A percentile compares a stretch with the other conserved stretches of the same genome.
Conservation (phyloP, 1,140 invertebrate species). For the Orussus abietinus region DNA sequence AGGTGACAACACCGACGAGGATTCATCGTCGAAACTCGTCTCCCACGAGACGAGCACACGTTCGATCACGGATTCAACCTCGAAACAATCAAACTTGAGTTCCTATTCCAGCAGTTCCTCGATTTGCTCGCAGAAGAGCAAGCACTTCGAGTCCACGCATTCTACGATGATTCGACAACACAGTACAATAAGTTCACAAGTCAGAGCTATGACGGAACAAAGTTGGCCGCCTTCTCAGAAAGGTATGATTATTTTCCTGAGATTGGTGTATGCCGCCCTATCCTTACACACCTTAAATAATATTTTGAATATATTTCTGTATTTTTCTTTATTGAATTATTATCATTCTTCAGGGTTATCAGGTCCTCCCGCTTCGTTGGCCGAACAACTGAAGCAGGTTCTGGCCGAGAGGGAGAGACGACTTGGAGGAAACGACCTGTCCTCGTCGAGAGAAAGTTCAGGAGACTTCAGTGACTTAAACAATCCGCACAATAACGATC, state of each 20-base stretch:
- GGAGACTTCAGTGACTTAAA: constrained; percentile 62
- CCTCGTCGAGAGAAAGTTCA: constrained; percentile 60
- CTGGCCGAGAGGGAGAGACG: constrained; percentile 70
- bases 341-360: constrained; percentile 21
- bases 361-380: constrained; percentile 69
- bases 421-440: constrained; percentile 51
- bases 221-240: constrained; percentile 47
- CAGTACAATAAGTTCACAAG: constrained; percentile 50
- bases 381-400: constrained; percentile 80
- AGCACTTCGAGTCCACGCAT: constrained; percentile 44
- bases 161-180: constrained; percentile 44
- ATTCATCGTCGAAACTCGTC: constrained; percentile 51
- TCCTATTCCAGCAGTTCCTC: constrained; percentile 50
- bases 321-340: constrained; percentile 9
- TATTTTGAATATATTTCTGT: constrained; percentile 9
- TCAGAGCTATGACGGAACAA: constrained; percentile 50
- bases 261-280: background rate
- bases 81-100: constrained; percentile 47
- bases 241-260: constrained; percentile 28
- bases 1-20: constrained; percentile 66
- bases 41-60: constrained; percentile 40
- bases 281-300: background rate
- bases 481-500: constrained; percentile 53
- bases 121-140: constrained; percentile 46
- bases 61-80: constrained; percentile 41